These are phyloP conservation scores for Taxidea taxus DNA, from an alignment of 2,113 vertebrate genomes.

Conservation along the genomic window DNA sequence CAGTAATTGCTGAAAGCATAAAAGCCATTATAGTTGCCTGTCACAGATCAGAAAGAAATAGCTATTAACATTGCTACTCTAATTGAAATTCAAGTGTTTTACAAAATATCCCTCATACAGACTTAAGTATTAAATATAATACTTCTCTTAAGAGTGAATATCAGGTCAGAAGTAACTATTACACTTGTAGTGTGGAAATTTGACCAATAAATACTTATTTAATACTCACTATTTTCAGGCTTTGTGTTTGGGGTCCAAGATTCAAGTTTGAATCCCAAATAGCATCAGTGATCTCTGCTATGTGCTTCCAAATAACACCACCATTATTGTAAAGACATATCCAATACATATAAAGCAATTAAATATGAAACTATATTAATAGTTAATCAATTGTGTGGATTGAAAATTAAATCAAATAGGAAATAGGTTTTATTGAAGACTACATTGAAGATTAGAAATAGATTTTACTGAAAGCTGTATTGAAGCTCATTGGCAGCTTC, in stretches of 20 bases:
- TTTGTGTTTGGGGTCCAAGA: not conserved
- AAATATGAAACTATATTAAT: not conserved
- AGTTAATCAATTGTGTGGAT: not conserved
- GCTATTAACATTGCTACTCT: not conserved
- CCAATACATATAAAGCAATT: not conserved
- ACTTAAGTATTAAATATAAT: not conserved
- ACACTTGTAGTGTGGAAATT: not conserved
- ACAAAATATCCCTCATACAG: not conserved
- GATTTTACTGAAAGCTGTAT: not conserved
- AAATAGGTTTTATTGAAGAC: not conserved
- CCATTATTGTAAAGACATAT: not conserved
- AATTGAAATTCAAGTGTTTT: conserved; percentile 31
- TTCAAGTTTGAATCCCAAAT: not conserved
- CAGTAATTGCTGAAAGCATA: not conserved
- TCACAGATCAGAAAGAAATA: conserved; percentile 26
- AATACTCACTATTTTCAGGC: not conserved
- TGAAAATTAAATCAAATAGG: not conserved
- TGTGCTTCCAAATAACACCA: not conserved
- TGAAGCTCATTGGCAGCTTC: not conserved
- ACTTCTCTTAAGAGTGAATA: not conserved
- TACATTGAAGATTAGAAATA: not conserved
- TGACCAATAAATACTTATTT: not conserved
- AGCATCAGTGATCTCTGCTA: not conserved
- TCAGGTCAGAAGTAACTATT: not conserved
- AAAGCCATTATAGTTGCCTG: not conserved